Percentiles rank a stretch among this genome's conserved stretches.
These are phyloP conservation scores for Phaedon cochleariae DNA, from an alignment of 2,888 invertebrate species.

Conservation along the genomic window DNA sequence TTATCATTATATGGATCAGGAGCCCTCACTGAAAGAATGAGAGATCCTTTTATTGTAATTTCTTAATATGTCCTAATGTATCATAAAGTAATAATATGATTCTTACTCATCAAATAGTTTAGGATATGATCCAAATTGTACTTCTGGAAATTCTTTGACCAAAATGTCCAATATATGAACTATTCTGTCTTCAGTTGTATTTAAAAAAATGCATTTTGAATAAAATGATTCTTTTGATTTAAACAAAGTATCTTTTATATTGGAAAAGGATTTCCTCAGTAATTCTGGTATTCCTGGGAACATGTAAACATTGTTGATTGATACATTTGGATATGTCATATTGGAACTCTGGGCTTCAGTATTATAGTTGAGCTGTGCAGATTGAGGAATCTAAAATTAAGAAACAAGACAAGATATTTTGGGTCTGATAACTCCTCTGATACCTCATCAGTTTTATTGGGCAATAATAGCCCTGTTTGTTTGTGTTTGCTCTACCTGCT, in stretches of 20 bases:
- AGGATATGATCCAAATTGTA: slow-evolving; percentile 67
- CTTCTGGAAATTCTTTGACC: slow-evolving; percentile 62
- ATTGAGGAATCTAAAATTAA: slow-evolving; percentile 64
- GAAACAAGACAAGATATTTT: no score
- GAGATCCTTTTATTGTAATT: no score
- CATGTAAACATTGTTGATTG: slow-evolving; percentile 71
- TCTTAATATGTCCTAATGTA: no score
- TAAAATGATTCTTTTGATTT: slow-evolving; percentile 58
- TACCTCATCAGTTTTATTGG: no score
- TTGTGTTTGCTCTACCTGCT: no score
- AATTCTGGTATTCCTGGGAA: slow-evolving; percentile 76
- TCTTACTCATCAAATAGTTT: slow-evolving; percentile 60
- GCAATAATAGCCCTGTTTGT: no score
- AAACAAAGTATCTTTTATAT: slow-evolving; percentile 57
- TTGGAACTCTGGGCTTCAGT: slow-evolving; percentile 48
- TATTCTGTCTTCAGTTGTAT: slow-evolving; percentile 62
- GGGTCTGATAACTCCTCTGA: no score
- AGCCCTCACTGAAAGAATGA: no score
- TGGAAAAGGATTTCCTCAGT: slow-evolving; percentile 59
- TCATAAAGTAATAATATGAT: slow-evolving; percentile 1
- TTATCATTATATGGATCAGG: not conserved
- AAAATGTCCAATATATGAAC: slow-evolving; percentile 59
- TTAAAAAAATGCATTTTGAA: slow-evolving; percentile 61
- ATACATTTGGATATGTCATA: slow-evolving; percentile 62
- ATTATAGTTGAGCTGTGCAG: slow-evolving; percentile 61